Evolutionary conservation across 2,113 vertebrate genomes (phyloP).

Genomic region (Psittacus erithacus): DNA sequence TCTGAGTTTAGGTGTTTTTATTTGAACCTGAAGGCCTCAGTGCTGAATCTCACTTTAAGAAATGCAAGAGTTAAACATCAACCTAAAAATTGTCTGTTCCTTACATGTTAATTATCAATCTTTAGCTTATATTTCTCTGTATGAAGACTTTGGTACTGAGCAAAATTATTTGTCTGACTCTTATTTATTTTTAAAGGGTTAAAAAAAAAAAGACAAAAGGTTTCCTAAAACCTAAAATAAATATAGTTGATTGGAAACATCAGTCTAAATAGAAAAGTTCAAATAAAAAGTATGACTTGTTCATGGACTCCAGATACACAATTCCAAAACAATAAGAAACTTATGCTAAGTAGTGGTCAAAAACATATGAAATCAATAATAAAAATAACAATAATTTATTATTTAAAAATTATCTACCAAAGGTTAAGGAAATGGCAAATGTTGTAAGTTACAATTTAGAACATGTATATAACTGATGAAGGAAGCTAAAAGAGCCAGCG

Average conservation of each 20-base stretch:
- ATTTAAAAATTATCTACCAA: background rate
- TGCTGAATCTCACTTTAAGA: background rate
- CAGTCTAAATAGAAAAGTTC: background rate
- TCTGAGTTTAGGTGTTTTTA: background rate
- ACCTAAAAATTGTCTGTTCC: background rate
- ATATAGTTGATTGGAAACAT: background rate
- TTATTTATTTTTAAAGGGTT: background rate
- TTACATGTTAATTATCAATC: background rate
- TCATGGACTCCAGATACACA: background rate
- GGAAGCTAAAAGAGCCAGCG: background rate
- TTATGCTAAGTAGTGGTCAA: background rate
- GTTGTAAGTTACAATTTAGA: background rate
- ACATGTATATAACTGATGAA: background rate
- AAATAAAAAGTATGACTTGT: background rate
- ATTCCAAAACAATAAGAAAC: background rate
- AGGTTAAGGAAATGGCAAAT: background rate
- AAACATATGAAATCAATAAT: background rate
- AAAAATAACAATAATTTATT: rapidly evolving
- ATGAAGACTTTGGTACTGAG: background rate
- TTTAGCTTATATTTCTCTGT: background rate
- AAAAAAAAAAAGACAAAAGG: background rate
- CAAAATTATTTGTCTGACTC: background rate
- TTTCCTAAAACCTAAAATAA: background rate
- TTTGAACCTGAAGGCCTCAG: background rate
- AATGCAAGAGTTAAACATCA: background rate